Evolutionary conservation across 2,888 invertebrate species (phyloP).

Genomic region (Microdon myrmicae): DNA sequence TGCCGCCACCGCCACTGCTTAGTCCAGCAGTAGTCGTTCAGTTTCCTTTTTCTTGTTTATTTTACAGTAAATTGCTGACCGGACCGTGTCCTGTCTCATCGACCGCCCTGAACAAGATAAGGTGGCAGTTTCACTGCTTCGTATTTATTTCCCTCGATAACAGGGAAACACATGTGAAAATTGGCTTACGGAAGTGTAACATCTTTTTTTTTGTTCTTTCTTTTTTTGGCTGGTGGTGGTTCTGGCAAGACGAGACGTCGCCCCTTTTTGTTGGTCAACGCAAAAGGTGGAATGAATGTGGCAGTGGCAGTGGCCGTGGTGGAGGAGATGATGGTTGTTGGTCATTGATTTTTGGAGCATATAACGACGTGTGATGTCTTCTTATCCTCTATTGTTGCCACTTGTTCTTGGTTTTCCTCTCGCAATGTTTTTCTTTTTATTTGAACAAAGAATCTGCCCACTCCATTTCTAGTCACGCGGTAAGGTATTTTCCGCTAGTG

Average conservation of each 20-base stretch:
- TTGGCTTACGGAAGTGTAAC: slow-evolving; percentile 49
- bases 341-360: slow-evolving; percentile 45
- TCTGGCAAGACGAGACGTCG: too few relatives aligned
- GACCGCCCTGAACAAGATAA: slow-evolving; percentile 39
- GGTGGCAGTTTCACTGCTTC: slow-evolving; percentile 40
- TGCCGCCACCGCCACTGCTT: background rate
- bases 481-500: slow-evolving; percentile 16
- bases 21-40: slow-evolving; percentile 1
- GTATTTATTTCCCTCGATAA: slow-evolving; percentile 48
- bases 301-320: slow-evolving; percentile 8
- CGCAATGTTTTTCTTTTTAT: too few relatives aligned
- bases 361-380: slow-evolving; percentile 27
- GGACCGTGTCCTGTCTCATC: slow-evolving; percentile 32
- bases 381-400: slow-evolving; percentile 28
- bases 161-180: slow-evolving; percentile 47
- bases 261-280: background rate
- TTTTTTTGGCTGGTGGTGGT: slow-evolving; percentile 1
- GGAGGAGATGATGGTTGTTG: slow-evolving; percentile 32
- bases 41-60: slow-evolving; percentile 32
- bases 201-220: slow-evolving; percentile 26
- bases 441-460: too few relatives aligned
- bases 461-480: too few relatives aligned
- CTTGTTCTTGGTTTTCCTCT: too few relatives aligned
- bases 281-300: background rate
- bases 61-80: slow-evolving; percentile 48